Evolutionary conservation across 2,888 invertebrate species (phyloP), one percentile per base, ranked within the genome.

Genomic region (Netelia fuscicornis): DNA sequence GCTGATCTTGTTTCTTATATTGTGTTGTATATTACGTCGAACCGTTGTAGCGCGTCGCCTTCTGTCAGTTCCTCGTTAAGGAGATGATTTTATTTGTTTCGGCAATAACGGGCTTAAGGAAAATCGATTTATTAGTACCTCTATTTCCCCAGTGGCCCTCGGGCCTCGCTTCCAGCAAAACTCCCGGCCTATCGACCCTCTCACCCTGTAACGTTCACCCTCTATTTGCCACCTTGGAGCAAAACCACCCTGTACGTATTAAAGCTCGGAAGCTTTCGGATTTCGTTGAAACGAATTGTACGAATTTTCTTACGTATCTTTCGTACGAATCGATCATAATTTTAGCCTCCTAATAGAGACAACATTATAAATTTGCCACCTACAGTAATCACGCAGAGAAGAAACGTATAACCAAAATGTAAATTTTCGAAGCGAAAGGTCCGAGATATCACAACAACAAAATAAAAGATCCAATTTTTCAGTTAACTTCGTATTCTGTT

Each of bases 71-170:
- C 70, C 78, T 82, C 79, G 85, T 85, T 85, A 85, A 82, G 79
- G 74, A 71, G 82, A 82, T 85, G 79, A 85, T 85, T 85, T 85
- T 85, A 85, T 85, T 85, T 85, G 85, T 85, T 85, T 85, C 82
- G 71, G 79, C 54, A 85, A 85, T 82, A 85, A 85, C 78, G 60
- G 58, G 70, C 84, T 81, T 81, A 85, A 79, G 71, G 85, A 85
- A 85, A 85, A 85, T 85, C 82, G 85, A 85, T 85, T 85, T 85
- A 82, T 85, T 64, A 85, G 85, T 70, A 65, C 75, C 58, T 67
- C 78, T 85, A 85, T 85, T 85, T 85, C 85, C 85, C 85, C 70
- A 58, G 85, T 62, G 85, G 79, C 85, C 81, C 65, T 58, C 60
- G 60, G 75, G 77, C 42, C 71, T 77, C 60, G 82, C 81, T 79